Percentiles rank a stretch among this genome's conserved stretches.
Conservation (phyloP, 2,797 vertebrate genomes). For the Intellagama lesueurii region DNA sequence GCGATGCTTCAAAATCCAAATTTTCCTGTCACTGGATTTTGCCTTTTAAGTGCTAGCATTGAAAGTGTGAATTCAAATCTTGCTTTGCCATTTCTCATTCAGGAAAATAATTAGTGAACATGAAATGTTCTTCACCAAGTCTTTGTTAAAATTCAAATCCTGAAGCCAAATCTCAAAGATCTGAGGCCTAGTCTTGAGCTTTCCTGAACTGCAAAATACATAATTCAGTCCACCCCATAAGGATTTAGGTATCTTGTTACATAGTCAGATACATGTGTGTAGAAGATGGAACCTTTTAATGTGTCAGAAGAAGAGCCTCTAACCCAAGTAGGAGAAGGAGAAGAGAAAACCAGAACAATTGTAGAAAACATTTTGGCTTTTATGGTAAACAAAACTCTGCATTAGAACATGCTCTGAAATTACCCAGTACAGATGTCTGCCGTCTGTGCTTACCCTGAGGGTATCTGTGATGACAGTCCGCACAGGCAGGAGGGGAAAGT, state of each 20-base stretch:
- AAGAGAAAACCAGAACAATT: not conserved
- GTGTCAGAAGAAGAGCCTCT: not conserved
- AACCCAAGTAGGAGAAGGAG: too few relatives aligned
- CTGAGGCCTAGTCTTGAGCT: not conserved
- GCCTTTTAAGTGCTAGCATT: not conserved
- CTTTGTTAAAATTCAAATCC: too few relatives aligned
- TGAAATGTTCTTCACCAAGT: not conserved
- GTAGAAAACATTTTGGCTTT: slow-evolving; percentile 7
- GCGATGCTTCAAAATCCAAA: not conserved
- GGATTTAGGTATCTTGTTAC: not conserved
- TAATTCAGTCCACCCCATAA: not conserved
- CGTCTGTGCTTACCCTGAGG: slow-evolving; percentile 39
- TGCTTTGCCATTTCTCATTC: not conserved
- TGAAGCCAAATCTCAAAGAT: not conserved
- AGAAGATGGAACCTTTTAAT: not conserved
- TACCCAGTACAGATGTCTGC: slow-evolving; percentile 54
- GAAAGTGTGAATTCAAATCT: not conserved
- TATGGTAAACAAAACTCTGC: slow-evolving; percentile 28
- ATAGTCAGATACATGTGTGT: not conserved
- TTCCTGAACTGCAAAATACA: too few relatives aligned
- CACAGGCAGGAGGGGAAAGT: slow-evolving; percentile 23
- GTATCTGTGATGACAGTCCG: slow-evolving; percentile 44
- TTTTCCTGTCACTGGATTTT: not conserved
- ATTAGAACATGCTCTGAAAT: slow-evolving; percentile 37
- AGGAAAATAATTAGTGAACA: too few relatives aligned